Evolutionary conservation across 2,888 invertebrate genomes (phyloP).

Genomic region (Ariolimax columbianus): DNA sequence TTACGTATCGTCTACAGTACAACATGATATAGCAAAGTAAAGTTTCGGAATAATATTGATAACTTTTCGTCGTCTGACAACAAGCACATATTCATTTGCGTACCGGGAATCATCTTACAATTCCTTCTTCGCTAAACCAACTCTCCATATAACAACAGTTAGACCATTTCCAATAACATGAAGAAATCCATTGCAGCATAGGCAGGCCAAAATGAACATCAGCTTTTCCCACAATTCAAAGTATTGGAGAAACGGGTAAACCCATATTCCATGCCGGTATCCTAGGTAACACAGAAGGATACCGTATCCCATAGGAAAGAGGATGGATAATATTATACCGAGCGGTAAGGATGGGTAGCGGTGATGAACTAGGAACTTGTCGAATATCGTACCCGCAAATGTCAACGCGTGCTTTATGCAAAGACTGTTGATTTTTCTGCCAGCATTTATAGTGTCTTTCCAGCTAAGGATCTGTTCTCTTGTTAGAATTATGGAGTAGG

Average conservation of each 20-base stretch:
- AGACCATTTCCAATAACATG: not conserved
- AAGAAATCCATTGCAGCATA: not conserved
- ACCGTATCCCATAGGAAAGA: not conserved
- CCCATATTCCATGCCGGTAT: not conserved
- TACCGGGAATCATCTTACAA: too few relatives aligned
- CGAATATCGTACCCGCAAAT: not conserved
- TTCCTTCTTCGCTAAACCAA: not conserved
- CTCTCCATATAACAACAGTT: not conserved
- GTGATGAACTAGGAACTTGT: not conserved
- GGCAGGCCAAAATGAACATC: not conserved
- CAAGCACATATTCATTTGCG: too few relatives aligned
- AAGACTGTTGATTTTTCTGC: slow-evolving; percentile 14
- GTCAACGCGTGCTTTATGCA: slow-evolving; percentile 4
- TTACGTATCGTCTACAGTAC: too few relatives aligned
- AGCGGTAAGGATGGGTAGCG: not conserved
- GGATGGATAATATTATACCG: not conserved
- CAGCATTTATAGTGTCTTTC: not conserved
- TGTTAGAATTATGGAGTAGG: not conserved
- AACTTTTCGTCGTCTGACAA: too few relatives aligned
- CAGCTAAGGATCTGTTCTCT: not conserved
- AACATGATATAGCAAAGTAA: too few relatives aligned
- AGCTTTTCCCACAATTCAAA: not conserved
- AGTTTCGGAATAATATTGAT: too few relatives aligned
- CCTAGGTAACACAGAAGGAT: slow-evolving; percentile 1
- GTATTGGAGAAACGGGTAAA: slow-evolving; percentile 6